A percentile compares a stretch with the other conserved stretches of the same genome.
phyloP scores from a whole-genome alignment of 2,113 vertebrate species.

The Argyrosomus japonicus region DNA sequence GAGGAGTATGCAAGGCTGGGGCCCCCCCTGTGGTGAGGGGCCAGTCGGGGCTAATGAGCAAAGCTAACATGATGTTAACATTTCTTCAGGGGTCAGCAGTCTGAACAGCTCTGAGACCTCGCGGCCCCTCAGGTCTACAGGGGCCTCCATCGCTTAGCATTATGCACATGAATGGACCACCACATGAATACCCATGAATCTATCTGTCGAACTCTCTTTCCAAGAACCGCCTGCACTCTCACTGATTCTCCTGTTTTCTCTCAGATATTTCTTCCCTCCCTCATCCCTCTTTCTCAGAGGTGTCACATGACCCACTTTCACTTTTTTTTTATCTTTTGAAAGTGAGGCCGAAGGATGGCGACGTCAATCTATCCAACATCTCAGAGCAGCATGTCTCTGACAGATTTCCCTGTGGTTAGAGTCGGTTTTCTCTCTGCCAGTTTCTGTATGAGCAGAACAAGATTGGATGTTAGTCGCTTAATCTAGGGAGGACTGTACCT shows the following conservation, averaged over 20 bases:
- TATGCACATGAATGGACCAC: slow-evolving; percentile 81
- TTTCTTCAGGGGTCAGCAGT: slow-evolving; percentile 84
- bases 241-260: not conserved
- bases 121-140: slow-evolving; percentile 65
- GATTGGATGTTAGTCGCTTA: no score
- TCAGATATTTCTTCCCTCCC: not conserved
- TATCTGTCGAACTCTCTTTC: slow-evolving; percentile 31
- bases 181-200: slow-evolving; percentile 62
- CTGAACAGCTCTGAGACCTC: slow-evolving; percentile 71
- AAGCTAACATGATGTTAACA: slow-evolving; percentile 86
- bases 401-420: no score
- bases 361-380: not conserved
- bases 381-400: not conserved
- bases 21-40: slow-evolving; percentile 50
- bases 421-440: no score
- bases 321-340: not conserved
- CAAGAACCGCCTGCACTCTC: slow-evolving; percentile 9
- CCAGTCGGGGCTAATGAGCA: slow-evolving; percentile 80
- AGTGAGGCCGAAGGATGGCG: not conserved
- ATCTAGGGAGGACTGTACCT: no score
- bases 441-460: no score
- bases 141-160: slow-evolving; percentile 71
- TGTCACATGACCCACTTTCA: slow-evolving; percentile 50
- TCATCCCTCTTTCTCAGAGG: not conserved
- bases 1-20: slow-evolving; percentile 47